Evolutionary conservation across 2,888 invertebrate genomes (phyloP), one percentile per base, ranked within the genome.

Genomic region (Idaea straminata): DNA sequence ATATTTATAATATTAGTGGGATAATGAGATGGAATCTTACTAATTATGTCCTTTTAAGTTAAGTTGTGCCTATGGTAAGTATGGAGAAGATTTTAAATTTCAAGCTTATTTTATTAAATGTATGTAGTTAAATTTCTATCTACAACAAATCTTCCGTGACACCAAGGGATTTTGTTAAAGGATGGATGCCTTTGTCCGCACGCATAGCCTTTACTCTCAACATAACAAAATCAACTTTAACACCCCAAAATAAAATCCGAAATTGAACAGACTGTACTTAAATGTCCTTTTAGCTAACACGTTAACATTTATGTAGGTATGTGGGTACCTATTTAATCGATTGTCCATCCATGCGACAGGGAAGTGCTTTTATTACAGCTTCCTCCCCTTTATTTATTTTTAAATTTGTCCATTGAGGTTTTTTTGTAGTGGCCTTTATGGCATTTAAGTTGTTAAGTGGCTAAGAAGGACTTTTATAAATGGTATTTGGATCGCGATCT

Each of bases 381-480:
- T 91, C 90, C 90, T 88, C 83, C 81, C 84, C 77, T 87, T 83
- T 86, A 86, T 89, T 83, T 86, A 88, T 88, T 87, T 89, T 85
- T 85, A 87, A 87, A 86, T 47, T 82, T 83, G 82, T 82, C 75
- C 75, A 78, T 78, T 75, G 75, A 70, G 74, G 71, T 71, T 79
- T 79, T 81, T 86, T 81, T 84, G 79, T 81, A 72, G 69, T 70
- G 73, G 62, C 64, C 70, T 25, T 10, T 10, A 47, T 47, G 47
- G 38, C 61, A 73, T 75, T 81, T 71, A 73, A 77, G 81, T 77
- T 78, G 78, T 79, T 73, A 47, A 47, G 47, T 47, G 71, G 73
- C 74, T 77, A 75, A 83, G 80, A 81, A 78, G 78, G 25, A 25
- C 25, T 25, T 25, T 25, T 25, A 25, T 25, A 76, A 74, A 10